Percentiles rank a stretch among this genome's conserved stretches.
Conservation (phyloP, 2,113 vertebrate species). For the Prietella phreatophila region DNA sequence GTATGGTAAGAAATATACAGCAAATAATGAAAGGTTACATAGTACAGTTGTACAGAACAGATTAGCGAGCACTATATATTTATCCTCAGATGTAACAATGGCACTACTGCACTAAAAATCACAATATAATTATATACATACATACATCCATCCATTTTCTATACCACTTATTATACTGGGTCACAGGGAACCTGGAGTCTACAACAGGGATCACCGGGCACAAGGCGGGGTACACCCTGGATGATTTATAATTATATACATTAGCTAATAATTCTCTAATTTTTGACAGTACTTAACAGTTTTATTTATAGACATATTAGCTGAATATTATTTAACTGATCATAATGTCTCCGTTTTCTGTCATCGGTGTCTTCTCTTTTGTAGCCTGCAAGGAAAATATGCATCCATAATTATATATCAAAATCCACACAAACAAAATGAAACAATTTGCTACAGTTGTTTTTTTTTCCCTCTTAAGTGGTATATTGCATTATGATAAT, state of each 20-base stretch:
- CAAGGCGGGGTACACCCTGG: no score
- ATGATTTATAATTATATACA: not conserved
- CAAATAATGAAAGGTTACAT: slow-evolving; percentile 3
- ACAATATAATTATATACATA: not conserved
- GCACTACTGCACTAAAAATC: not conserved
- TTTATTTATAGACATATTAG: not conserved
- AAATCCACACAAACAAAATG: not conserved
- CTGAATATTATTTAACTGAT: not conserved
- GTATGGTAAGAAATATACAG: not conserved
- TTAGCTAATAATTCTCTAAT: not conserved
- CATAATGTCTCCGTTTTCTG: not conserved
- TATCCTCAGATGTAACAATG: not conserved
- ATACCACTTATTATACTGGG: no score
- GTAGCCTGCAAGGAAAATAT: slow-evolving; percentile 7
- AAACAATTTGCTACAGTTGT: not conserved
- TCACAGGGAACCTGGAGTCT: no score
- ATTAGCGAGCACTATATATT: not conserved
- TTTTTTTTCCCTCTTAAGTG: not conserved
- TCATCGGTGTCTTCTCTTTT: not conserved
- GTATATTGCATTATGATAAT: not conserved
- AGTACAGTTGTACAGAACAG: not conserved
- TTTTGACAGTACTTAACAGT: not conserved
- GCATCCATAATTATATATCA: not conserved
- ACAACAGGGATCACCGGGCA: no score
- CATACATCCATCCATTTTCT: no score